Percentiles rank a stretch among this genome's conserved stretches.
phyloP scores from a whole-genome alignment of 2,113 vertebrate genomes.

The Brachyhypopomus occidentalis region DNA sequence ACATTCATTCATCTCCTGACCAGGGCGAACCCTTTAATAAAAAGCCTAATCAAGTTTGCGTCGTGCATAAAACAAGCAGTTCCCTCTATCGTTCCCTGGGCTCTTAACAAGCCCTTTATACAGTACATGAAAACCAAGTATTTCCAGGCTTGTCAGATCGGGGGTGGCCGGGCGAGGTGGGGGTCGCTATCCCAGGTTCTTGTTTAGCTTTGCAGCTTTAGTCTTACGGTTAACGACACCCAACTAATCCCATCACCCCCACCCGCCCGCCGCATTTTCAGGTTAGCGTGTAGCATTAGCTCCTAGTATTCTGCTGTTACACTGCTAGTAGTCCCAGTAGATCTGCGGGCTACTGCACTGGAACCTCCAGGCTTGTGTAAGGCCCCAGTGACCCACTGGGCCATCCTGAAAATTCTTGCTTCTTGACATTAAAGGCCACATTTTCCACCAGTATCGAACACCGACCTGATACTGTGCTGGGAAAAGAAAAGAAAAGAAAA shows the following conservation, averaged over 20 bases:
- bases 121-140: constrained; percentile 80
- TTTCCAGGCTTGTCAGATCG: constrained; percentile 79
- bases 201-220: constrained; percentile 60
- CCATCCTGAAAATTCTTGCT: constrained; percentile 45
- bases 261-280: not conserved
- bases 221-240: not conserved
- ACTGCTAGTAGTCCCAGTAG: constrained; percentile 10
- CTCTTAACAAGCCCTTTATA: constrained; percentile 66
- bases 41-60: constrained; percentile 43
- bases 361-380: constrained; percentile 34
- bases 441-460: constrained; percentile 43
- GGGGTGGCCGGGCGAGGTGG: constrained; percentile 31
- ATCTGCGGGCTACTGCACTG: not conserved
- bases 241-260: not conserved
- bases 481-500: not conserved
- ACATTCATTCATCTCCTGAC: constrained; percentile 33
- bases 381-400: constrained; percentile 28
- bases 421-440: constrained; percentile 44
- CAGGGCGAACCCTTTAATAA: constrained; percentile 1
- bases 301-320: constrained; percentile 10
- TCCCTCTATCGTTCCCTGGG: constrained; percentile 41
- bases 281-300: not conserved
- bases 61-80: constrained; percentile 65
- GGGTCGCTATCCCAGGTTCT: constrained; percentile 59
- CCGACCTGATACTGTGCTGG: constrained; percentile 24